Evolutionary conservation across 2,113 vertebrate genomes (phyloP), one percentile per base, ranked within the genome.

Genomic region (Phylloscopus whistleri): DNA sequence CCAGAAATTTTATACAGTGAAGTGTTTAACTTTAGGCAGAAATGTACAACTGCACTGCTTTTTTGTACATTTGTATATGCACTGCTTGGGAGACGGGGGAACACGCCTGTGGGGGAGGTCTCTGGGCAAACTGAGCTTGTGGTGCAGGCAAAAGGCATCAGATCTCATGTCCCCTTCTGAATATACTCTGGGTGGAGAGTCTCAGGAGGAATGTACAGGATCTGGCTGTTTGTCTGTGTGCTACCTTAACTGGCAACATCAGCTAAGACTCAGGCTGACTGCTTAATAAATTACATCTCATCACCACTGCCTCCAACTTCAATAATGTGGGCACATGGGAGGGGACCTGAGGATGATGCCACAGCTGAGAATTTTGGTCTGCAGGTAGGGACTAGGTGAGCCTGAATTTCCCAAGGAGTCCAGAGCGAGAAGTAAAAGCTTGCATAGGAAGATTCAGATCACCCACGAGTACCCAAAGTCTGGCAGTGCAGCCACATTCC

Each of bases 1-100:
- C 26, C 10, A 51, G 30, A 76, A 72, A 51, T 72, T 68, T 52
- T 24, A 26, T 35, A 12, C 7, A 46, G 10, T 10, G 13, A 68
- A 55, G 10, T n/a, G 31, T 62, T 90, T 58, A 60, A 75, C 33
- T 70, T 83, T 26, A 33, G 35, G 64, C 44, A 88, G 58, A 60
- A 73, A 59, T 2, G 1, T 18, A 30, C 24, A 64, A 6, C 27
- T 52, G 41, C 21, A 4, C 31, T 48, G 35, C 28, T 24, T 66
- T 60, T 49, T 39, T 26, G 31, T 5, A 17, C 31, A 5, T 48
- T 59, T 77, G 33, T 27, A 4, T 10, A 8, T 6, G 22, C 11
- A 13, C 7, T 0, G 6, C 49, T 31, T 51, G 48, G 44, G 53
- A 73, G 59, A 72, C 7, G 0, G 0, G 19, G 0, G 0, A 41